These are phyloP conservation scores for Pantherophis guttatus DNA, from an alignment of 2,113 vertebrate species.

Conservation along the genomic window DNA sequence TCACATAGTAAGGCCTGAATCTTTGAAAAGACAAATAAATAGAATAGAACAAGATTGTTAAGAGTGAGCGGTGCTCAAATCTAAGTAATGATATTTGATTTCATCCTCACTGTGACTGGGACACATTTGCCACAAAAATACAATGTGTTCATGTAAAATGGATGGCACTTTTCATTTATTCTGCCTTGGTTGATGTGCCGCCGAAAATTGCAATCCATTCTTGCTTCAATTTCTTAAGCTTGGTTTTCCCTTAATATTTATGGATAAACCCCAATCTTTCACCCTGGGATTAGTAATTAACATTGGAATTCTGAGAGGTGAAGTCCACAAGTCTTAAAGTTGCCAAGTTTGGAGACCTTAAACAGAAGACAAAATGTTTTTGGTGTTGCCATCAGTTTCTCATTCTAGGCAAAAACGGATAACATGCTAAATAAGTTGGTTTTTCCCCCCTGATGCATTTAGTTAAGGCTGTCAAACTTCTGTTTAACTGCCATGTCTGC, in stretches of 20 bases:
- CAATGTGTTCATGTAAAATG: not conserved
- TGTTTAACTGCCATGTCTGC: not conserved
- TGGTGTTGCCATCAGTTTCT: not conserved
- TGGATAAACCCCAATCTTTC: not conserved
- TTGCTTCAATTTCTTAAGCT: not conserved
- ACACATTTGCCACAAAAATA: not conserved
- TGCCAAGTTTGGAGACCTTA: not conserved
- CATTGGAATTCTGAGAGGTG: not conserved
- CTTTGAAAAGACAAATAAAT: not conserved
- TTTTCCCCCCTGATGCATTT: not conserved
- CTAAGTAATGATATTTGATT: not conserved
- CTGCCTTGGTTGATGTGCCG: not conserved
- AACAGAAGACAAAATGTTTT: not conserved
- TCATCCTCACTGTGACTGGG: not conserved
- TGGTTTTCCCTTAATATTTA: not conserved
- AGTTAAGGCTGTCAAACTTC: not conserved
- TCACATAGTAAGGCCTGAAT: not conserved
- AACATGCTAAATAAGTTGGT: not conserved
- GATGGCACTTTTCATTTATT: not conserved
- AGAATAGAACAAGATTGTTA: not conserved
- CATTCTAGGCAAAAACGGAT: not conserved
- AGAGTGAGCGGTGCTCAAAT: not conserved
- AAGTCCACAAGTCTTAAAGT: not conserved
- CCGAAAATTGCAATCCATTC: not conserved
- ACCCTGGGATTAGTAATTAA: not conserved